Base-by-base conservation (phyloP, 2,888 invertebrate species). In the Yponomeuta plumbellus region DNA sequence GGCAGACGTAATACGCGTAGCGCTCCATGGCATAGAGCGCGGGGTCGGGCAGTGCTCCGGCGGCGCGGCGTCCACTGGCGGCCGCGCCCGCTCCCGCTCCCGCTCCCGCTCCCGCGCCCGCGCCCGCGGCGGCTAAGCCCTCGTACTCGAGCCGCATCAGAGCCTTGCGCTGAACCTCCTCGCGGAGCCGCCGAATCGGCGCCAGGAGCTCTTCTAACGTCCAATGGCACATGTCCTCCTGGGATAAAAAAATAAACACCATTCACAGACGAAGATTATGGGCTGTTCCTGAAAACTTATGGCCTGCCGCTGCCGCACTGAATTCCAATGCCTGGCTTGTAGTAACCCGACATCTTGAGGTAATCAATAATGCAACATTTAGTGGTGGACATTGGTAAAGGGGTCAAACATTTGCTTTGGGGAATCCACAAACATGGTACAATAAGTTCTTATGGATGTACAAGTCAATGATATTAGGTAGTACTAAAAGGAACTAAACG, bases 1-100 rank as follows among this genome's bases (percentile, higher is more conserved):
- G 97, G 85, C 99, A 99, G 39, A 99, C 98, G 80, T 99, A 99
- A 84, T 99, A 99, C 0, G 99, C 98, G 81, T 99, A 99, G 75
- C 98, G 93, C 76, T 99, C 98, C 97, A 99, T 97, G 3, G 99
- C 99, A 84, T 96, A 97, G 0, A 94, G 92, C 1, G 96, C 95
- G 0, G 98, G 95, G 82, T 98, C 97, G 67, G 95, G 34, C 3
- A 34, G 94, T 76, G 93, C 93, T 11, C 96, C 71, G 94, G 8
- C 93, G 91, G 91, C 64, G 94, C 93, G 0, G 93, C 94, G 70
- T 95, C 95, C 0, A 94, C 93, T 11, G 39, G 39, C 39, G 39
- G 39, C 75, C 95, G 94, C 69, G 96, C n/a, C n/a, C n/a, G n/a
- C n/a, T 3, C 34, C 34, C 34, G 71, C 6, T 74, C 71, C n/a